phyloP scores from a whole-genome alignment of 2,113 vertebrate genomes.

The Scartelaos histophorus region DNA sequence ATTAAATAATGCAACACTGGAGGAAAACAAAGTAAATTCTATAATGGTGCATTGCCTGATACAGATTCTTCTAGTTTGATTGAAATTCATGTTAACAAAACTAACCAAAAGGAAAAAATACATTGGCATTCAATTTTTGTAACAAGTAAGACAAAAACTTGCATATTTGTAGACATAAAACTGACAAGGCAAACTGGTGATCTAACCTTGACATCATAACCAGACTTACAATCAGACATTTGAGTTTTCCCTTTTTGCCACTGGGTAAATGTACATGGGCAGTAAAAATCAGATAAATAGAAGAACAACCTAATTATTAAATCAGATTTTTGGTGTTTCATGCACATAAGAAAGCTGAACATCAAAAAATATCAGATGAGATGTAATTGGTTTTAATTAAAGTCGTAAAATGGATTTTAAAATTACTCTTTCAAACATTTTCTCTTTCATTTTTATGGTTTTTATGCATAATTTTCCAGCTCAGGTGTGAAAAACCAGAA shows the following conservation, averaged over 20 bases:
- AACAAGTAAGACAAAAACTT: not conserved
- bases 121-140: not conserved
- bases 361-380: too few species aligned
- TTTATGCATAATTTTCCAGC: too few species aligned
- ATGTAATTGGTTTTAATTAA: too few species aligned
- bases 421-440: too few species aligned
- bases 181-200: not conserved
- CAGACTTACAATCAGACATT: not conserved
- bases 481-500: too few species aligned
- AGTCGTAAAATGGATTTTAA: too few species aligned
- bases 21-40: not conserved
- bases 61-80: not conserved
- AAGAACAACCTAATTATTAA: too few species aligned
- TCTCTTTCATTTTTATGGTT: too few species aligned
- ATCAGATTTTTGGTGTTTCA: too few species aligned
- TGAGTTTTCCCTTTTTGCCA: not conserved
- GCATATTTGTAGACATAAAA: slow-evolving; percentile 4
- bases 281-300: too few species aligned
- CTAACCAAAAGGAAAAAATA: not conserved
- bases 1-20: not conserved
- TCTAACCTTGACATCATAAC: not conserved
- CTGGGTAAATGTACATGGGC: too few species aligned
- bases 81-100: not conserved
- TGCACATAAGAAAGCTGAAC: too few species aligned
- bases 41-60: not conserved